Base-by-base conservation (phyloP, 2,888 invertebrate genomes). In the Yponomeuta plumbellus region DNA sequence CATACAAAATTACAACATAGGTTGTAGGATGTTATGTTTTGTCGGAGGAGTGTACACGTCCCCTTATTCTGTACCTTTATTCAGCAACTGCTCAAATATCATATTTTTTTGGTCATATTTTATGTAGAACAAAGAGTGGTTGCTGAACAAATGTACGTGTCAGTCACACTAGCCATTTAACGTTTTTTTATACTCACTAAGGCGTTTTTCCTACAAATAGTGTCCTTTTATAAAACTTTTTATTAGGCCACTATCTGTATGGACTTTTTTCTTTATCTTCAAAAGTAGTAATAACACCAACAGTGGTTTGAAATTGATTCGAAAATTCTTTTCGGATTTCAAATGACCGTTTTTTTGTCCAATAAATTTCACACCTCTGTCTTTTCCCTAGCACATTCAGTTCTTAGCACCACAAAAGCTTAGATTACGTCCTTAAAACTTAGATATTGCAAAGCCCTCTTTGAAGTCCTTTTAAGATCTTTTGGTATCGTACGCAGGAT, bases 351-450 rank as follows among this genome's bases (percentile, higher is more conserved):
- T 52, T 6, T 17, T 52, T 52, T 13, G 44, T 59, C 23, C 23
- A 23, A 59, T 59, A 21, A 59, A 59, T 59, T 59, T 59, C 59
- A 22, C 23, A 59, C 59, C 13, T 11, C 21, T 61, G 61, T 17
- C 34, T n/a, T 26, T 26, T 26, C 39, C 70, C 71, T 71, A 71
- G 73, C 75, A 73, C 66, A 66, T 22, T 78, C 76, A 69, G 78
- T 79, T 77, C 74, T 80, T 86, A 85, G 85, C 85, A 86, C 85
- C 85, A 85, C 82, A 75, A 71, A 81, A 80, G 75, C 81, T 77
- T 78, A 73, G 67, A 69, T 64, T 67, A 61, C 22, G 67, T 67
- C 66, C 5, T 65, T 57, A 68, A 72, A 70, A 68, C 68, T 71
- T 73, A 75, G 70, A 75, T 77, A 78, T 34, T 61, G 59, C 22